phyloP scores from a whole-genome alignment of 2,113 vertebrate species.

The Copsychus sechellarum region DNA sequence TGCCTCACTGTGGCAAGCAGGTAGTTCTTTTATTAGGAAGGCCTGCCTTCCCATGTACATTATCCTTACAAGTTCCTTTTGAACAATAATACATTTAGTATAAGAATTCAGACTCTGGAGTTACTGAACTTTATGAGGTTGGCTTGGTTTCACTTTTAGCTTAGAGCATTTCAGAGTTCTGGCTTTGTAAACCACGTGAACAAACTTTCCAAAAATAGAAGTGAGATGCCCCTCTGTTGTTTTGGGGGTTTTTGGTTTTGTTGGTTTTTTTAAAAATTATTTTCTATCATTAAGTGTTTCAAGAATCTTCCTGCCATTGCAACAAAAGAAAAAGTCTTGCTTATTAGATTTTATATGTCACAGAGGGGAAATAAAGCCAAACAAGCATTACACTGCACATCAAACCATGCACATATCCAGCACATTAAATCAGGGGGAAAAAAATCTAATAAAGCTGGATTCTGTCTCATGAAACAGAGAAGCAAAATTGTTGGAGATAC shows the following conservation, averaged over 20 bases:
- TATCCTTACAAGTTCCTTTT: constrained; percentile 20
- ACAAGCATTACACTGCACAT: constrained; percentile 36
- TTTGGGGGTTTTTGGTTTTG: neutral
- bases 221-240: constrained; percentile 16
- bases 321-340: constrained; percentile 42
- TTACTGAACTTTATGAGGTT: constrained; percentile 42
- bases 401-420: constrained; percentile 46
- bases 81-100: constrained; percentile 2
- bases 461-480: constrained; percentile 53
- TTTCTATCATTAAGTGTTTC: constrained; percentile 42
- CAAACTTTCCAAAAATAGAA: constrained; percentile 56
- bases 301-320: constrained; percentile 40
- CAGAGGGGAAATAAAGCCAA: constrained; percentile 60
- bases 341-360: constrained; percentile 64
- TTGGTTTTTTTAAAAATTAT: neutral
- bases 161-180: constrained; percentile 22
- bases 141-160: constrained; percentile 30
- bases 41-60: constrained; percentile 16
- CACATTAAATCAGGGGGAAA: constrained; percentile 16
- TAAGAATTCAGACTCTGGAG: constrained; percentile 39
- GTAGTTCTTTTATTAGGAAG: constrained; percentile 15
- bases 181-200: constrained; percentile 41
- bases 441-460: constrained; percentile 57
- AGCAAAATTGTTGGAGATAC: constrained; percentile 43
- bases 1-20: neutral